Base-by-base conservation (phyloP, 2,888 invertebrate species). In the Ethmia dodecea region DNA sequence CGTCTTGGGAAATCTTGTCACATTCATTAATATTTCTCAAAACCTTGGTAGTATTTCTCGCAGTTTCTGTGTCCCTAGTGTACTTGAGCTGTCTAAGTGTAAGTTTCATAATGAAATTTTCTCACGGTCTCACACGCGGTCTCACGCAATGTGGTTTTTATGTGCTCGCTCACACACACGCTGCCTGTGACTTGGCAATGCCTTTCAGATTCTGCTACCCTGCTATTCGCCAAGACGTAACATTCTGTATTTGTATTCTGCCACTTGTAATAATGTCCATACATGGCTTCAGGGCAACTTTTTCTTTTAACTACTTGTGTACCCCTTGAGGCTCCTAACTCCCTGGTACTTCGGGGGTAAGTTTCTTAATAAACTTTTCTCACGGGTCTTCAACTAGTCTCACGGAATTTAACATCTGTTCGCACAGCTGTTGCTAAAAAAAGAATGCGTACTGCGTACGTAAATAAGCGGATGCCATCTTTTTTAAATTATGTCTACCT, bases 341-440 rank as follows among this genome's bases (percentile, higher is more conserved):
- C 27, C 47, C 42, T 43, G 37, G 48, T 51, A 42, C 26, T 15
- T 9, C 14, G n/a, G 28, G 35, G 36, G 38, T 41, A 37, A 38
- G 37, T 43, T 42, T 32, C 39, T 36, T 42, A 43, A 33, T 40
- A 40, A 42, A 45, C 24, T 47, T 47, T 49, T 47, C 49, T 43
- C 49, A 49, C 43, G 45, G 40, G 35, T 36, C 38, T 37, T 24
- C 20, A 31, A 11, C 30, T 32, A 37, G 20, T 40, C 40, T 34
- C 40, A 34, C 34, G 40, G 26, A 6, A 16, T 10, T 10, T 5
- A 8, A 5, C 18, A 18, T 5, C 18, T 18, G 18, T 18, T n/a
- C 18, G 18, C 5, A 18, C 18, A 18, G 18, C 18, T 18, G 18
- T n/a, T n/a, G n/a, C n/a, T n/a, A n/a, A n/a, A n/a, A n/a, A n/a